These are phyloP conservation scores for Volucella zonaria DNA, from an alignment of 2,888 invertebrate species.

Conservation along the genomic window DNA sequence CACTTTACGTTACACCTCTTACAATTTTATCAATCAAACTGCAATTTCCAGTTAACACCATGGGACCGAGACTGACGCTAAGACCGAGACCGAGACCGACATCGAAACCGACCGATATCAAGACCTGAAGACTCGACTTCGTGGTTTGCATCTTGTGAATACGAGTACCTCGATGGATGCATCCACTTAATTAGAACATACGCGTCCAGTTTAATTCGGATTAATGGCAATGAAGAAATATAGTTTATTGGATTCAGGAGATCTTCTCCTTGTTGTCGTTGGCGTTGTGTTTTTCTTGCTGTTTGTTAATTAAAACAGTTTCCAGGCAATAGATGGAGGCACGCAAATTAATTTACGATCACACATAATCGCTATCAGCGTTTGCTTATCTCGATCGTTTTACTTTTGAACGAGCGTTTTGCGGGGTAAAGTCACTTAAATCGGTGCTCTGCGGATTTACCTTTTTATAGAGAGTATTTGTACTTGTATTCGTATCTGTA, in stretches of 20 bases:
- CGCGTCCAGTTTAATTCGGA: conserved; percentile 56
- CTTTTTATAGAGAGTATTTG: conserved; percentile 1
- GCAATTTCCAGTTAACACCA: conserved; percentile 65
- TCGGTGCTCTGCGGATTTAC: conserved; percentile 34
- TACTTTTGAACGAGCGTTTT: conserved; percentile 29
- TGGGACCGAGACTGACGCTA: not conserved
- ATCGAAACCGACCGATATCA: too few relatives aligned
- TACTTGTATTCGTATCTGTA: conserved; percentile 6
- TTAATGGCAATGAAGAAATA: conserved; percentile 52
- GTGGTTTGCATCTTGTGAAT: not conserved
- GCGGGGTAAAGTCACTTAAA: conserved; percentile 9
- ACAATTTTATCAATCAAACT: conserved; percentile 70
- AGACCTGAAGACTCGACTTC: too few relatives aligned
- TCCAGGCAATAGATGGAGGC: conserved; percentile 72
- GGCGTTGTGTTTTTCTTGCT: conserved; percentile 22
- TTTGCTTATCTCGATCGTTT: conserved; percentile 66
- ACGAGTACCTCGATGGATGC: conserved; percentile 30
- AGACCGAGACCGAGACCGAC: too few relatives aligned
- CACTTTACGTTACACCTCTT: conserved; percentile 29
- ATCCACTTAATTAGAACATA: conserved; percentile 62
- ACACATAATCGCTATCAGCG: conserved; percentile 71
- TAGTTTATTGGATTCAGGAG: conserved; percentile 57
- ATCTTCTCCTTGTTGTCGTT: conserved; percentile 11
- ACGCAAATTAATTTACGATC: conserved; percentile 76
- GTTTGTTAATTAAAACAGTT: conserved; percentile 76